Conservation (phyloP, 2,888 invertebrate species). For the Synanthedon formicaeformis region DNA sequence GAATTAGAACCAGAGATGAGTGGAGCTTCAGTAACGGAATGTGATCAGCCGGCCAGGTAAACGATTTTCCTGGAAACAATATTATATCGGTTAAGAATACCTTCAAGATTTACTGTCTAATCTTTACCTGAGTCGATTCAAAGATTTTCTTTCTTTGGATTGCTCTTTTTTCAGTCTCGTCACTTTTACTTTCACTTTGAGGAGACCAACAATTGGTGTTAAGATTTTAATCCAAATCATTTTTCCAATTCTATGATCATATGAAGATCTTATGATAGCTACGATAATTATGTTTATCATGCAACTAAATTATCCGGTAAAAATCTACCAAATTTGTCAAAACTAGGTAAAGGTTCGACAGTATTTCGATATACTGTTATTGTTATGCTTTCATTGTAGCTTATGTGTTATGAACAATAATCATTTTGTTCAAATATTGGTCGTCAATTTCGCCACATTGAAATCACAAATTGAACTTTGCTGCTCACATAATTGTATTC, state of each 20-base stretch:
- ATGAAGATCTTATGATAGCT: too few species aligned
- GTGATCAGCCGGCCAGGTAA: slow-evolving; percentile 78
- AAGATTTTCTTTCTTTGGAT: too few species aligned
- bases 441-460: slow-evolving; percentile 1
- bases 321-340: neutral
- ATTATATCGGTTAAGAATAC: neutral
- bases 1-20: slow-evolving; percentile 66
- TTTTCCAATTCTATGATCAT: too few species aligned
- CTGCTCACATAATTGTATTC: slow-evolving; percentile 4
- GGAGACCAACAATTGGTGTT: too few species aligned
- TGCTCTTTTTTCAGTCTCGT: too few species aligned
- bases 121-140: too few species aligned
- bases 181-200: too few species aligned
- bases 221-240: too few species aligned
- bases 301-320: neutral
- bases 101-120: too few species aligned
- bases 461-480: slow-evolving; percentile 15
- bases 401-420: slow-evolving; percentile 28
- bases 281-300: neutral
- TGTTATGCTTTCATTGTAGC: slow-evolving; percentile 65
- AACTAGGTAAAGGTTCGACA: neutral
- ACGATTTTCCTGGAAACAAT: slow-evolving; percentile 7
- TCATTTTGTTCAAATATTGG: slow-evolving; percentile 5
- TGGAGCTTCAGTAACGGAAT: slow-evolving; percentile 54
- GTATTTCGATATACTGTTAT: neutral